A percentile compares a stretch with the other conserved stretches of the same genome.
Conservation (phyloP, 23 tunicate species). For the Botrylloides violaceus region DNA sequence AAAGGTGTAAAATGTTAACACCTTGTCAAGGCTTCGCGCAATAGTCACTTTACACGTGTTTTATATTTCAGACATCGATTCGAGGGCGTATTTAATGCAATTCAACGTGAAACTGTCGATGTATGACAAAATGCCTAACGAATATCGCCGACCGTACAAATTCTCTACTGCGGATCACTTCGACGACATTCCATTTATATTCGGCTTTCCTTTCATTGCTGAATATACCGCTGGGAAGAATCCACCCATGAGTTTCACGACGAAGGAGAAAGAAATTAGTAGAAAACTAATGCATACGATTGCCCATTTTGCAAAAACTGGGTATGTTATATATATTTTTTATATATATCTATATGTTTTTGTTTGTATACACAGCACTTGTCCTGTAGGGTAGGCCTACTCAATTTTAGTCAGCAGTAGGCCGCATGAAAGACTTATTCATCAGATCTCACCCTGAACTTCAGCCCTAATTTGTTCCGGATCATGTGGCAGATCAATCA, state of each 20-base stretch:
- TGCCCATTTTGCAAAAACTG: slow-evolving; percentile 68
- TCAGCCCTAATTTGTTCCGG: no score
- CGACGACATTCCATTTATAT: slow-evolving; percentile 52
- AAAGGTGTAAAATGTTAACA: background rate
- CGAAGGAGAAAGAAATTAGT: slow-evolving; percentile 39
- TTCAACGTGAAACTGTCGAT: slow-evolving; percentile 44
- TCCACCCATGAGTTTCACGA: slow-evolving; percentile 41
- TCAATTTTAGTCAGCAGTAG: no score
- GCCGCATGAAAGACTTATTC: no score
- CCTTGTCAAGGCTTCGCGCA: slow-evolving; percentile 8
- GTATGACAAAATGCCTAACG: slow-evolving; percentile 21
- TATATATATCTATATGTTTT: no score
- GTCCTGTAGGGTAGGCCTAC: no score
- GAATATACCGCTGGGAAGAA: slow-evolving; percentile 28
- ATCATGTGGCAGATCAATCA: no score
- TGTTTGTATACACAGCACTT: no score
- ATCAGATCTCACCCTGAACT: no score
- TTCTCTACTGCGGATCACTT: slow-evolving; percentile 59
- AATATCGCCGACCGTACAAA: slow-evolving; percentile 31
- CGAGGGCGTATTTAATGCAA: slow-evolving; percentile 45
- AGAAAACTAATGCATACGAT: slow-evolving; percentile 48
- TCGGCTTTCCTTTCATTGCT: slow-evolving; percentile 73
- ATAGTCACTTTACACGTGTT: no score
- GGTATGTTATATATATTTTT: slow-evolving; percentile 54
- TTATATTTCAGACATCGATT: slow-evolving; percentile 51